Base-by-base conservation (phyloP, 2,113 vertebrate genomes). In the Pachypanchax playfairii region DNA sequence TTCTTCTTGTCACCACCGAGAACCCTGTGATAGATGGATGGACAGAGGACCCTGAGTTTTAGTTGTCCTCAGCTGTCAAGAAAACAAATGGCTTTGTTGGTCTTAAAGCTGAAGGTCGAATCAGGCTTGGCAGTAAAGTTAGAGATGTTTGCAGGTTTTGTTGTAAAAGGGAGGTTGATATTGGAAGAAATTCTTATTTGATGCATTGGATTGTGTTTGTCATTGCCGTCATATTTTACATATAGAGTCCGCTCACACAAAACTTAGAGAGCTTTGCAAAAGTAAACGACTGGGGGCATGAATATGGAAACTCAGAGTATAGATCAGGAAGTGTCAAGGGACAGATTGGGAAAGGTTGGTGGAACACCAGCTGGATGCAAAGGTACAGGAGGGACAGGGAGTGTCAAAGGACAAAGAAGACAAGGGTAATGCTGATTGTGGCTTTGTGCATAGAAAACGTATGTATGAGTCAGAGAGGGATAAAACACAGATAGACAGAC, bases 21-120 rank as follows among this genome's bases (percentile, higher is more conserved):
- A 72, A 68, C 83, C 63, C 17, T 31, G 62, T 84, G 75, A 87
- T 86, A 64, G 76, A 86, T 87, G 53, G 58, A 51, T 15, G 17
- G 55, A 64, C 2, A 14, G 31, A 60, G 35, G 61, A 13, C 26
- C 17, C 36, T 11, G 44, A 46, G 70, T 33, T 79, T 63, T 49
- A 56, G 38, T 46, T 46, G 55, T 56, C 52, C 71, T 59, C 39
- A 18, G 41, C 64, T 74, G 73, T 81, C 79, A 42, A 10, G 47
- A 31, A 70, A 70, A 82, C 59, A 66, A 68, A 83, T 80, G 2
- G 63, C 63, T 68, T 46, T 54, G 51, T 69, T 52, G 39, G 65
- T 63, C 73, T 53, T 55, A 1, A 36, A 13, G 60, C 77, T 80
- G 71, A 73, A 70, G 76, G 76, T 82, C 75, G 52, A n/a, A 31